phyloP scores from a whole-genome alignment of 2,888 invertebrate genomes.

The Drosophila monieri region DNA sequence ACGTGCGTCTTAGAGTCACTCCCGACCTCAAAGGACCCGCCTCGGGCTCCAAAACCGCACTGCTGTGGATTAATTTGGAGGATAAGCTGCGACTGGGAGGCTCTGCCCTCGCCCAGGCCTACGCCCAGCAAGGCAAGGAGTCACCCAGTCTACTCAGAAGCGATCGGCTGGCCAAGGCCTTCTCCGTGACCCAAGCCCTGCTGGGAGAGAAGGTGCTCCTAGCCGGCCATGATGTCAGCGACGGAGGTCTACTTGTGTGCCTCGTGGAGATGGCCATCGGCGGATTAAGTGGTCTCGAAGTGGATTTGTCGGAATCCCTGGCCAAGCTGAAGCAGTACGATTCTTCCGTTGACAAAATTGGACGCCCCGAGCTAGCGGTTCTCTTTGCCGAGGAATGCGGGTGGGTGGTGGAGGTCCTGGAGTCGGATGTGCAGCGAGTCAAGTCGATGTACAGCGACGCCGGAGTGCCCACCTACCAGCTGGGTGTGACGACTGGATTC shows the following conservation, averaged over 20 bases:
- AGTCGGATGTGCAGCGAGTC: slow-evolving; percentile 86
- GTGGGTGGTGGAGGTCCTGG: slow-evolving; percentile 91
- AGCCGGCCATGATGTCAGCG: slow-evolving; percentile 98
- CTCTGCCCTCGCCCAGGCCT: slow-evolving; percentile 96
- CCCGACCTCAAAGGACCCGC: slow-evolving; percentile 93
- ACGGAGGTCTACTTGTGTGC: slow-evolving; percentile 96
- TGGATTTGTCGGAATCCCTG: slow-evolving; percentile 86
- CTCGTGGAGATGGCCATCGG: slow-evolving; percentile 98
- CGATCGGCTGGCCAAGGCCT: slow-evolving; percentile 88
- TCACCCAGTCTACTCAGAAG: slow-evolving; percentile 92
- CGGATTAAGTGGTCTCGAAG: slow-evolving; percentile 91
- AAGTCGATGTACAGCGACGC: slow-evolving; percentile 86
- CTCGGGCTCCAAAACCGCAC: slow-evolving; percentile 85
- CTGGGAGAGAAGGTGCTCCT: slow-evolving; percentile 86
- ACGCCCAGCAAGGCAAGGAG: slow-evolving; percentile 91
- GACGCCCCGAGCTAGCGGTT: slow-evolving; percentile 87
- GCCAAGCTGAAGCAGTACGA: slow-evolving; percentile 59
- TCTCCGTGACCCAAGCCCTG: slow-evolving; percentile 93
- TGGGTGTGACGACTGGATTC: slow-evolving; percentile 88
- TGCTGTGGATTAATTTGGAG: slow-evolving; percentile 92
- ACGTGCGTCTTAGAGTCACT: slow-evolving; percentile 93
- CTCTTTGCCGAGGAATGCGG: slow-evolving; percentile 95
- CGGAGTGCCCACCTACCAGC: slow-evolving; percentile 87
- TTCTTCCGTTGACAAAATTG: slow-evolving; percentile 70
- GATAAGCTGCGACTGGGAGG: slow-evolving; percentile 93